Evolutionary conservation across 2,888 invertebrate species (phyloP).

Genomic region (Caenorhabditis becei): DNA sequence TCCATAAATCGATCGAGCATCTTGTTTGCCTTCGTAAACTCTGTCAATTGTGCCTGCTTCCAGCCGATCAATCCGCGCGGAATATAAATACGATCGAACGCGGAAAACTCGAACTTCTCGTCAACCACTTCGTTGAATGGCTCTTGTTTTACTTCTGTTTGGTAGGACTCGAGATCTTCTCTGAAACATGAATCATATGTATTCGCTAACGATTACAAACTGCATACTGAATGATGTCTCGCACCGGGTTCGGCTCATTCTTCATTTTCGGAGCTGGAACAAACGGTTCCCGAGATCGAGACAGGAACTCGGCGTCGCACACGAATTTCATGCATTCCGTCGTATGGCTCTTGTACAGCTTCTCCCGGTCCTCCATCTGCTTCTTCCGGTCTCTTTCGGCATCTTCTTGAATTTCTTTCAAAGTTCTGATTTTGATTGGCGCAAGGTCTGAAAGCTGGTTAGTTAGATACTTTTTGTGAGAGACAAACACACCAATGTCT

Average conservation of each 20-base stretch:
- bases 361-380: neutral
- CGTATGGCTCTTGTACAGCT: neutral
- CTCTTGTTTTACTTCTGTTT: neutral
- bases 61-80: constrained; percentile 3
- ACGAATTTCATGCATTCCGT: neutral
- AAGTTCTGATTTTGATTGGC: neutral
- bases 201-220: neutral
- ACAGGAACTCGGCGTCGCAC: neutral
- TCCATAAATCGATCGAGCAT: constrained; percentile 8
- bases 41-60: neutral
- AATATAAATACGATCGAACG: constrained; percentile 1
- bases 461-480: neutral
- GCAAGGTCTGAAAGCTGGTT: neutral
- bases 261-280: neutral
- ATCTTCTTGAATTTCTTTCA: neutral
- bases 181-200: constrained; percentile 1
- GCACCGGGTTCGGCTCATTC: neutral
- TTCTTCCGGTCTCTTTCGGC: neutral
- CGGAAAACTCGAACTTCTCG: neutral
- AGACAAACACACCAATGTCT: neutral
- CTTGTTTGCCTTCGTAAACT: neutral
- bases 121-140: neutral
- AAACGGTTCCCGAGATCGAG: neutral
- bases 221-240: neutral
- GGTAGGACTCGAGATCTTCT: constrained; percentile 23